Percentiles rank a stretch among this genome's conserved stretches.
Conservation (phyloP, 2,888 invertebrate genomes). For the Caenorhabditis doughertyi region DNA sequence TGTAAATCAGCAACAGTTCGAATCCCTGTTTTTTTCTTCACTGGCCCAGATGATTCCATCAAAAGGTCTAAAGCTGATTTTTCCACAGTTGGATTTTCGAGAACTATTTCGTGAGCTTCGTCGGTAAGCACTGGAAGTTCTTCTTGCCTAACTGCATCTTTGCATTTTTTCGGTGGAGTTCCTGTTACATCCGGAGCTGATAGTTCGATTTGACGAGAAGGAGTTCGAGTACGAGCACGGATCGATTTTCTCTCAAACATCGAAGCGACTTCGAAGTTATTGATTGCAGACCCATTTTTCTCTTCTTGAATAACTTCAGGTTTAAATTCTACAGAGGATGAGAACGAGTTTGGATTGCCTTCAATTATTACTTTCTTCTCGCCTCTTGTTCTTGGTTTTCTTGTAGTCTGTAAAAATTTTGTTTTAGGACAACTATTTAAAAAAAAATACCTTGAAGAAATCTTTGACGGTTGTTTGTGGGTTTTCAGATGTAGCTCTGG, state of each 20-base stretch:
- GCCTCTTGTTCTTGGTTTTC: constrained; percentile 35
- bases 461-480: constrained; percentile 48
- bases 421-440: background rate
- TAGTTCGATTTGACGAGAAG: constrained; percentile 39
- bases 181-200: constrained; percentile 41
- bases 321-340: background rate
- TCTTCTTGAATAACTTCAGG: background rate
- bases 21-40: constrained; percentile 39
- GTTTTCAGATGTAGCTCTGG: constrained; percentile 39
- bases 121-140: constrained; percentile 16
- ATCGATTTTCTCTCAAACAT: constrained; percentile 14
- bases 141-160: background rate
- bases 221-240: constrained; percentile 45
- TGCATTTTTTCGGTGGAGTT: constrained; percentile 54
- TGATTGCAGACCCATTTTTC: background rate
- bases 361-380: constrained; percentile 51
- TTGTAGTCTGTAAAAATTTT: constrained; percentile 46
- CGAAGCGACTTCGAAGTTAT: background rate
- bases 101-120: constrained; percentile 11
- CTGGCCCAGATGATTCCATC: constrained; percentile 16
- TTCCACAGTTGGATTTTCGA: background rate
- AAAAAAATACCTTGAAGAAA: constrained; percentile 55
- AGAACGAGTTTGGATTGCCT: background rate
- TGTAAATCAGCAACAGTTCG: constrained; percentile 63
- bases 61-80: constrained; percentile 53